Base-by-base conservation (phyloP, 1,140 invertebrate species). In the Drosophila busckii region DNA sequence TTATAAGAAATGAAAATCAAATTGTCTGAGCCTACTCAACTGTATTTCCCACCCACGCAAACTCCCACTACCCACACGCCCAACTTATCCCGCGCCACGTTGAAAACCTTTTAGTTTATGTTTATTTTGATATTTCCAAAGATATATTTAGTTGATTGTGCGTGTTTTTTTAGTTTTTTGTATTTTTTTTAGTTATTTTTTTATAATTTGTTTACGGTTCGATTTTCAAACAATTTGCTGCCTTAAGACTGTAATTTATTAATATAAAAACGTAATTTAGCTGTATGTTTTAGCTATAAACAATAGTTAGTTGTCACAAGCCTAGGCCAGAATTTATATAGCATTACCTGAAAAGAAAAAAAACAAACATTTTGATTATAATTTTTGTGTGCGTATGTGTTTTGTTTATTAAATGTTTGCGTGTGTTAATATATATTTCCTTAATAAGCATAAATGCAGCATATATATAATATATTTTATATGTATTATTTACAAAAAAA, bases 121-220 rank as follows among this genome's bases (percentile, higher is more conserved):
- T n/a, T n/a, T n/a, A n/a, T 60, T 73, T 71, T 78, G 64, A 78
- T 69, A 83, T 38, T 82, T 82, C 75, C 75, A 82, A 82, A 82
- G 75, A 82, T 82, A 80, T 53, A 52, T 78, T 68, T 78, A 78
- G 73, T 78, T 75, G 50, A 62, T 71, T 65, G 68, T 70, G 22
- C 23, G 29, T 44, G 53, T 9, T 25, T 48, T 34, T 10, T 48
- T 17, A 34, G 42, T 60, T 60, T 63, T 63, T 64, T 73, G 52
- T 56, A 34, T 59, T 69, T 48, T 53, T 55, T 53, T 55, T 52
- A 59, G 46, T 60, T 25, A n/a, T n/a, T 60, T 60, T 63, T 63
- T 64, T 73, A 50, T 56, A 34, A 56, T 69, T 48, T 53, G 46
- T 60, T 25, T 8, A 26, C 52, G 40, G 58, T 50, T 55, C 52